Evolutionary conservation across 2,113 vertebrate genomes (phyloP).

Genomic region (Carollia perspicillata): DNA sequence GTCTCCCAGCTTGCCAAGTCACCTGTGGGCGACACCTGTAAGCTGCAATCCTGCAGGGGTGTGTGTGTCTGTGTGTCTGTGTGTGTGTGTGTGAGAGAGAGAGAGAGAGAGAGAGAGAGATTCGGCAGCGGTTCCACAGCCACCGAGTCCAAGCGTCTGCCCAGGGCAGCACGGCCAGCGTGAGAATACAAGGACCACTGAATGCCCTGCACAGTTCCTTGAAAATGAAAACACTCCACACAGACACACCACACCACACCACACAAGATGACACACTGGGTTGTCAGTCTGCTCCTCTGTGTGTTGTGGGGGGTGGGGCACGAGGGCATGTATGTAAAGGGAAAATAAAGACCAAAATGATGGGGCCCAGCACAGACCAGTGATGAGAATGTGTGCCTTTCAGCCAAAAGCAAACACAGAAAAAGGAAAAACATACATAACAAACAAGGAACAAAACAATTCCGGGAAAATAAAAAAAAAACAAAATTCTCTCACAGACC

Average conservation of each 20-base stretch:
- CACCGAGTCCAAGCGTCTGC: too few relatives aligned
- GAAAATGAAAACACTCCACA: background rate
- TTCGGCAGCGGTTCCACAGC: rapidly evolving
- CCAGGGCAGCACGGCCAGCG: background rate
- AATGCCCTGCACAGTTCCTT: background rate
- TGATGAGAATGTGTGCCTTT: background rate
- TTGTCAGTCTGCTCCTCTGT: background rate
- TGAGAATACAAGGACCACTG: background rate
- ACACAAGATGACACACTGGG: background rate
- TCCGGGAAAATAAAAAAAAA: background rate
- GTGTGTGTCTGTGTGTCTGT: background rate
- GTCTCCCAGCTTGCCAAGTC: background rate
- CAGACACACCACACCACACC: background rate
- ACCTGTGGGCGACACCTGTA: background rate
- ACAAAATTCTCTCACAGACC: background rate
- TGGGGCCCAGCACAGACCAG: rapidly evolving
- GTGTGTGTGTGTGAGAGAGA: background rate
- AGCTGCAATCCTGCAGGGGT: background rate
- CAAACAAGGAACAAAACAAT: background rate
- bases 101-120: background rate
- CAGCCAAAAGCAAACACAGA: background rate
- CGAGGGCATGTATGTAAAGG: too few relatives aligned
- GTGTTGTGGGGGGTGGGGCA: background rate
- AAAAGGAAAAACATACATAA: background rate
- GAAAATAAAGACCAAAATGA: background rate